Conservation (phyloP, 2,888 invertebrate genomes). For the Embidobia sp. region DNA sequence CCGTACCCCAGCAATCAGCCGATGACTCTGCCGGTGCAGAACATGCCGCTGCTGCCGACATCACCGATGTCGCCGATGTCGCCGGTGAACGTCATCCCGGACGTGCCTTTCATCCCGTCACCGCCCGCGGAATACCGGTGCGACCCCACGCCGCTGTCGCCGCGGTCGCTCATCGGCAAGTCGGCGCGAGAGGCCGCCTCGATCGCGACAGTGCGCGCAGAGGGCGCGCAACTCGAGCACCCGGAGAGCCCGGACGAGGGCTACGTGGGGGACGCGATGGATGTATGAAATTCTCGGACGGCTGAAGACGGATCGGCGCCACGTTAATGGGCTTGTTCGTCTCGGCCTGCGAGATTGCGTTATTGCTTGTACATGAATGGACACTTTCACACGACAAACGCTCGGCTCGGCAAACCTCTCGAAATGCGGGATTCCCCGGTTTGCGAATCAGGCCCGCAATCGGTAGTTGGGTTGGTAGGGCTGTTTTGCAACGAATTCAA, state of each 20-base stretch:
- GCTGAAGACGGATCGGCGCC: constrained; percentile 45
- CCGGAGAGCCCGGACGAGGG: constrained; percentile 94
- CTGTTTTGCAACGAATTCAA: too few relatives aligned
- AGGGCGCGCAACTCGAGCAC: constrained; percentile 82
- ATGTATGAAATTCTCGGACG: constrained; percentile 72
- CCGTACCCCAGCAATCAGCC: constrained; percentile 83
- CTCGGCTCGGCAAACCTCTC: constrained; percentile 2
- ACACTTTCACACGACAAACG: not conserved
- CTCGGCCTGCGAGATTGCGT: constrained; percentile 35
- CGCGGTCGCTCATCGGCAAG: constrained; percentile 82
- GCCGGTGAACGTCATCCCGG: constrained; percentile 75
- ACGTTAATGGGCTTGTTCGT: constrained; percentile 36
- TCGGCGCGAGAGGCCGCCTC: constrained; percentile 81
- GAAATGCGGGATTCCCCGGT: too few relatives aligned
- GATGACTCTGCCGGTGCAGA: constrained; percentile 81
- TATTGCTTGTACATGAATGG: constrained; percentile 16
- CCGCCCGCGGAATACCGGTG: constrained; percentile 88
- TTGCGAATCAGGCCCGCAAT: too few relatives aligned
- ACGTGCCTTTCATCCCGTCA: constrained; percentile 85
- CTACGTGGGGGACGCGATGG: constrained; percentile 88
- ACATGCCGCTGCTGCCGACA: constrained; percentile 57
- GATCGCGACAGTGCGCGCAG: constrained; percentile 83
- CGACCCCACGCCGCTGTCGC: constrained; percentile 82
- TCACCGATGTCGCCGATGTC: constrained; percentile 72
- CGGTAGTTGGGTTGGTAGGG: too few relatives aligned